These are phyloP conservation scores for Morinoia aosen DNA, from an alignment of 2,888 invertebrate species.

Conservation along the genomic window DNA sequence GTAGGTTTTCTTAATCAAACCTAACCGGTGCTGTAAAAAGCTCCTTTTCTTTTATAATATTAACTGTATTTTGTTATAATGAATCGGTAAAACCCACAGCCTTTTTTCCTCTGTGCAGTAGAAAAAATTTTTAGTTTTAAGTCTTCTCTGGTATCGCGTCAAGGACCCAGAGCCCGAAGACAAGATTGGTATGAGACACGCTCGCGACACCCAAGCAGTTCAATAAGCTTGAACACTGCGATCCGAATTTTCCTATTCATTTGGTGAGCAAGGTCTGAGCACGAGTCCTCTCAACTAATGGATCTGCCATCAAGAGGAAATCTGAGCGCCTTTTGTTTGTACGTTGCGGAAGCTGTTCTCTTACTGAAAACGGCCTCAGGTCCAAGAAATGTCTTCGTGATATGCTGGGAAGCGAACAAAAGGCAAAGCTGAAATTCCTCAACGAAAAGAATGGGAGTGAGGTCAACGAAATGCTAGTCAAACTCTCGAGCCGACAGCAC, in stretches of 20 bases:
- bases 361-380: neutral
- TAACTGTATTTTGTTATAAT: no score
- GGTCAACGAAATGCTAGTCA: neutral
- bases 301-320: conserved; percentile 2
- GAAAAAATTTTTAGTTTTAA: no score
- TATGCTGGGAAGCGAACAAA: neutral
- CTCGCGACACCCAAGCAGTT: no score
- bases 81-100: no score
- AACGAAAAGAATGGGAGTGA: neutral
- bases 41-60: no score
- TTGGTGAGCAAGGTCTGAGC: neutral
- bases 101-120: no score
- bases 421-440: neutral
- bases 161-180: no score
- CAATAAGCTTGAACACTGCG: neutral
- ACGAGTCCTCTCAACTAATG: neutral
- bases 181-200: no score
- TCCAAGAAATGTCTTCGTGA: neutral
- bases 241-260: neutral
- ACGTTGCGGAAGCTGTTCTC: neutral
- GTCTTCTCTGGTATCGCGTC: no score
- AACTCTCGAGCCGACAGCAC: neutral
- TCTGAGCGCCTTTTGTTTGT: neutral
- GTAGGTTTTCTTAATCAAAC: no score
- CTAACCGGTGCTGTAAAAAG: no score